phyloP scores from a whole-genome alignment of 2,888 invertebrate genomes.

The Sericinus montela region DNA sequence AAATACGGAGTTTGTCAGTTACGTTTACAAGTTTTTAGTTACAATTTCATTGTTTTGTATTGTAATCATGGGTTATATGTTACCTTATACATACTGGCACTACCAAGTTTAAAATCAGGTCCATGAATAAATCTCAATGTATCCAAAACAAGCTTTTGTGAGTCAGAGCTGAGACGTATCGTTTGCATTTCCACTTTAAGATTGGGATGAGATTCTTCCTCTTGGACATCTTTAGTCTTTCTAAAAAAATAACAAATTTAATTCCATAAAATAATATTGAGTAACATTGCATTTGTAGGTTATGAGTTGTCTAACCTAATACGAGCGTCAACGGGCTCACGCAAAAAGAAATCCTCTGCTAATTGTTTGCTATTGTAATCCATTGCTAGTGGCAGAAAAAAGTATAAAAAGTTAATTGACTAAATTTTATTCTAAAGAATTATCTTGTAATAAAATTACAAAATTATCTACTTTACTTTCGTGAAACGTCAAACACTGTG shows the following conservation, averaged over 20 bases:
- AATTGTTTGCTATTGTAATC: slow-evolving; percentile 78
- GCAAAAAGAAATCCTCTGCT: slow-evolving; percentile 82
- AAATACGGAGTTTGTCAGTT: too few relatives aligned
- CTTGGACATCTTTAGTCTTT: slow-evolving; percentile 62
- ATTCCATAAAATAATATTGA: slow-evolving; percentile 24
- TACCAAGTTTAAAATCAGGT: slow-evolving; percentile 80
- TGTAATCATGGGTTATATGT: too few relatives aligned
- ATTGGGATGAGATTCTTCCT: slow-evolving; percentile 67
- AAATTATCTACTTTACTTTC: too few relatives aligned
- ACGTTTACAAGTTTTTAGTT: too few relatives aligned
- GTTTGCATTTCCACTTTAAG: slow-evolving; percentile 88
- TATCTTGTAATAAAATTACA: too few relatives aligned
- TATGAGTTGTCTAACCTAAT: slow-evolving; percentile 62
- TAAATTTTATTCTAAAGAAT: too few relatives aligned
- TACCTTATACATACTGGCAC: slow-evolving; percentile 79
- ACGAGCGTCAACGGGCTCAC: slow-evolving; percentile 81
- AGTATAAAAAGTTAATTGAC: too few relatives aligned
- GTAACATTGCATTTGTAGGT: slow-evolving; percentile 19
- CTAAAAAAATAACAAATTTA: slow-evolving; percentile 31
- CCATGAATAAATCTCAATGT: slow-evolving; percentile 87
- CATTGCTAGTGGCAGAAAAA: slow-evolving; percentile 48
- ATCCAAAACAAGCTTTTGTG: slow-evolving; percentile 86
- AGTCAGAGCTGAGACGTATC: slow-evolving; percentile 82
- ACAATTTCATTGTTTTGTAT: too few relatives aligned
- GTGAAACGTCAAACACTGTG: too few relatives aligned